These are phyloP conservation scores for Boloria euphrosyne DNA, from an alignment of 2,888 invertebrate genomes.

Conservation along the genomic window DNA sequence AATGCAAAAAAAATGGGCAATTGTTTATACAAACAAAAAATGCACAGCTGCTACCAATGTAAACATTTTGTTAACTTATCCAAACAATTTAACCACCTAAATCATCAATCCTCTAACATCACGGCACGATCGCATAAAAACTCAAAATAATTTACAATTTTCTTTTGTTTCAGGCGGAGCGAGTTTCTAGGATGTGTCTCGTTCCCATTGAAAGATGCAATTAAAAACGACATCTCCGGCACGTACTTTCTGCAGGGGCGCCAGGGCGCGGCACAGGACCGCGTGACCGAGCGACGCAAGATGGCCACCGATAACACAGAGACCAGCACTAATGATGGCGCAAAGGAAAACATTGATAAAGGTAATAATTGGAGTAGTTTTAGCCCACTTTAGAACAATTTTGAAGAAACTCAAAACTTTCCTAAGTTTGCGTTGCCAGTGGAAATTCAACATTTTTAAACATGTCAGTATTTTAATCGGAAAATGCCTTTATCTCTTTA, in stretches of 20 bases:
- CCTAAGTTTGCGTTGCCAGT: too few species aligned
- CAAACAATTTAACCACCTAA: conserved; percentile 1
- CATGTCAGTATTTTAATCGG: too few species aligned
- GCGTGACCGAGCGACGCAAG: conserved; percentile 66
- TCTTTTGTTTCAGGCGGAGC: conserved; percentile 89
- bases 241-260: conserved; percentile 85
- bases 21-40: too few species aligned
- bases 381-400: background rate
- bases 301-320: conserved; percentile 80
- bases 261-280: conserved; percentile 57
- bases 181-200: conserved; percentile 97
- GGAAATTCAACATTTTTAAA: too few species aligned
- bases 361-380: conserved; percentile 48
- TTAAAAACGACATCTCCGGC: conserved; percentile 86
- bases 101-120: conserved; percentile 1
- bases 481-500: too few species aligned
- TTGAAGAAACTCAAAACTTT: too few species aligned
- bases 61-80: background rate
- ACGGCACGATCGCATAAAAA: background rate
- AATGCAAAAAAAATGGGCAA: too few species aligned
- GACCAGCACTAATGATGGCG: conserved; percentile 72
- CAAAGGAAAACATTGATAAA: conserved; percentile 73
- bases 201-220: conserved; percentile 91
- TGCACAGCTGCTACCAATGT: too few species aligned
- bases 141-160: conserved; percentile 6